Conservation (phyloP, 2,888 invertebrate species). For the Melinaea marsaeus region DNA sequence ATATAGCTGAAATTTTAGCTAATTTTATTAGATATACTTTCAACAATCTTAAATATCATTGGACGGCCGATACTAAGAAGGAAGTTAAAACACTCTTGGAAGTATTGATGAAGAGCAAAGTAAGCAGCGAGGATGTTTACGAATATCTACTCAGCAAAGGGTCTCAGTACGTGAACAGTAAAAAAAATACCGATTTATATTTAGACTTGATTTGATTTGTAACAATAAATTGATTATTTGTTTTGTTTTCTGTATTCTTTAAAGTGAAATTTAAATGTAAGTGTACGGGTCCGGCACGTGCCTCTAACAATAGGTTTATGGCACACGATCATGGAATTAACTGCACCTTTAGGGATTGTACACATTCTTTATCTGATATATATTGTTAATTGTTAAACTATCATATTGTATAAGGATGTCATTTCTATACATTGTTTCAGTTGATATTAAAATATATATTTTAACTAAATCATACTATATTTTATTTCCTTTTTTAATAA, state of each 20-base stretch:
- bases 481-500: too few relatives aligned
- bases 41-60: conserved; percentile 32
- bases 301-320: conserved; percentile 37
- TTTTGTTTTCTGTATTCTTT: neutral
- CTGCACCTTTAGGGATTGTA: conserved; percentile 18
- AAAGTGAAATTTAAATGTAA: conserved; percentile 16
- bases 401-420: too few relatives aligned
- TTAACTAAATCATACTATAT: too few relatives aligned
- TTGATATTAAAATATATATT: too few relatives aligned
- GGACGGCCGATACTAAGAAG: conserved; percentile 32
- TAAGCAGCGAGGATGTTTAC: conserved; percentile 24
- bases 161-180: conserved; percentile 37
- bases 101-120: conserved; percentile 35
- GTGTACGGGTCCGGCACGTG: conserved; percentile 33
- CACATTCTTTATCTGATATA: too few relatives aligned
- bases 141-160: conserved; percentile 40
- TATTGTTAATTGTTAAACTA: too few relatives aligned
- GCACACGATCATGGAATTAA: conserved; percentile 27
- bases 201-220: conserved; percentile 1
- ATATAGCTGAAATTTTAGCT: conserved; percentile 32
- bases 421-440: too few relatives aligned
- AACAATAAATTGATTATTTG: neutral
- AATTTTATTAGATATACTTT: conserved; percentile 36
- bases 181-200: neutral
- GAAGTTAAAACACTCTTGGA: conserved; percentile 44